These are phyloP conservation scores for Neomorphus geoffroyi DNA, from an alignment of 2,797 vertebrate species.

Conservation along the genomic window DNA sequence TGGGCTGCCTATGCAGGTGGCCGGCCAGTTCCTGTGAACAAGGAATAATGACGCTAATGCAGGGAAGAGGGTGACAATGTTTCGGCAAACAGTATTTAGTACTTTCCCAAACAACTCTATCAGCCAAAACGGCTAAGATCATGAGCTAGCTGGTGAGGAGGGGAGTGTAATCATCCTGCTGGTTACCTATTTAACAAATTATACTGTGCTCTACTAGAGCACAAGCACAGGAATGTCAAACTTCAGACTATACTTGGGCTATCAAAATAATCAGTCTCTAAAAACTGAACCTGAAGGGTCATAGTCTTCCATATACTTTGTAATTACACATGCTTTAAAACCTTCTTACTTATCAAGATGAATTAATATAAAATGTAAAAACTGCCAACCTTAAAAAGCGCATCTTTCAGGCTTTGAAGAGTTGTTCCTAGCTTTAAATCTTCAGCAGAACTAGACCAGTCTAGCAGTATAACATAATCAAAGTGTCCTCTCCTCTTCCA, in stretches of 20 bases:
- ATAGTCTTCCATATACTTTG: neutral
- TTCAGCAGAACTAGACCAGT: constrained; percentile 91
- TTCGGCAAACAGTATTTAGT: neutral
- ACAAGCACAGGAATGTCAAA: neutral
- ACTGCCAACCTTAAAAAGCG: constrained; percentile 89
- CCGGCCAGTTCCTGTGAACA: neutral
- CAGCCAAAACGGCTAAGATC: neutral
- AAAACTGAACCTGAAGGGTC: neutral
- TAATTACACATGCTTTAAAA: neutral
- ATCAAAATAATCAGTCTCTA: neutral
- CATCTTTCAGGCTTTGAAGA: constrained; percentile 94
- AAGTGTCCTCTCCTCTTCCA: constrained; percentile 88
- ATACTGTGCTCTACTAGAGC: neutral
- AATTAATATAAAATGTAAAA: neutral
- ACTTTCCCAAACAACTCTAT: neutral
- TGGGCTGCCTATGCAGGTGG: neutral
- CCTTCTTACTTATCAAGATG: neutral
- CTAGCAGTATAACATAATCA: constrained; percentile 90
- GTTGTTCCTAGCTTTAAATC: constrained; percentile 90
- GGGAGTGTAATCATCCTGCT: neutral
- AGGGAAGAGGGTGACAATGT: neutral
- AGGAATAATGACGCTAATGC: neutral
- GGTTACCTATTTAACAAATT: neutral
- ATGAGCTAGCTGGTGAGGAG: neutral
- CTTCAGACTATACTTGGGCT: neutral